Percentiles rank a stretch among this genome's conserved stretches.
Conservation (phyloP, 2,888 invertebrate genomes). For the Gandaritis pyraliata region DNA sequence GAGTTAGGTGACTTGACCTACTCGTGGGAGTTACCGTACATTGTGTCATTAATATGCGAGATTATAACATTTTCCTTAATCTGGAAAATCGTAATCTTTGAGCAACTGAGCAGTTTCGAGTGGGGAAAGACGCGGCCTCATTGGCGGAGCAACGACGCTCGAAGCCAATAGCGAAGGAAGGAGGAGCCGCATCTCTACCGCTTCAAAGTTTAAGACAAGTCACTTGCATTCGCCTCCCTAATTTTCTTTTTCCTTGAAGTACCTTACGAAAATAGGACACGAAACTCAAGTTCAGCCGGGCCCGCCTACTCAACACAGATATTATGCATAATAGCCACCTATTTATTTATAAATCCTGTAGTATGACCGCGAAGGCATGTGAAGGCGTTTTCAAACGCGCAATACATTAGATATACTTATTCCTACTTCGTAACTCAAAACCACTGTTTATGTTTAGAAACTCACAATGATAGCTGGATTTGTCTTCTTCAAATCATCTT, state of each 20-base stretch:
- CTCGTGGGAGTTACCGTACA: slow-evolving; percentile 18
- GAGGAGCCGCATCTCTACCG: slow-evolving; percentile 70
- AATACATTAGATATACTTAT: no score
- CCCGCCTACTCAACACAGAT: slow-evolving; percentile 26
- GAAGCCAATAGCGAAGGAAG: slow-evolving; percentile 76
- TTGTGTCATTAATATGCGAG: slow-evolving; percentile 46
- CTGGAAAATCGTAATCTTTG: slow-evolving; percentile 68
- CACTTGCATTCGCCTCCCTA: slow-evolving; percentile 56
- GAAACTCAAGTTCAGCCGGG: slow-evolving; percentile 29
- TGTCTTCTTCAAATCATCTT: no score
- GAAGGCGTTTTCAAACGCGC: background rate
- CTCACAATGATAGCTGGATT: no score
- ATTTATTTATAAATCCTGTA: background rate
- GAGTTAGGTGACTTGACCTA: slow-evolving; percentile 34
- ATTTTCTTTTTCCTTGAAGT: slow-evolving; percentile 51
- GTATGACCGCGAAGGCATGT: slow-evolving; percentile 1
- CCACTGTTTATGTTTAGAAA: no score
- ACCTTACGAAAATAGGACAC: slow-evolving; percentile 47
- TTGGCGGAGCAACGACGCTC: slow-evolving; percentile 69
- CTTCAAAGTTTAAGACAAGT: slow-evolving; percentile 70
- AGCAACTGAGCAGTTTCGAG: slow-evolving; percentile 59
- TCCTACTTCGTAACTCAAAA: no score
- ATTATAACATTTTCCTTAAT: slow-evolving; percentile 55
- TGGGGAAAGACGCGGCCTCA: slow-evolving; percentile 73
- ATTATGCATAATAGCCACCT: background rate